phyloP scores from a whole-genome alignment of 1,140 invertebrate genomes.

The Lamellibrachia luymesi region DNA sequence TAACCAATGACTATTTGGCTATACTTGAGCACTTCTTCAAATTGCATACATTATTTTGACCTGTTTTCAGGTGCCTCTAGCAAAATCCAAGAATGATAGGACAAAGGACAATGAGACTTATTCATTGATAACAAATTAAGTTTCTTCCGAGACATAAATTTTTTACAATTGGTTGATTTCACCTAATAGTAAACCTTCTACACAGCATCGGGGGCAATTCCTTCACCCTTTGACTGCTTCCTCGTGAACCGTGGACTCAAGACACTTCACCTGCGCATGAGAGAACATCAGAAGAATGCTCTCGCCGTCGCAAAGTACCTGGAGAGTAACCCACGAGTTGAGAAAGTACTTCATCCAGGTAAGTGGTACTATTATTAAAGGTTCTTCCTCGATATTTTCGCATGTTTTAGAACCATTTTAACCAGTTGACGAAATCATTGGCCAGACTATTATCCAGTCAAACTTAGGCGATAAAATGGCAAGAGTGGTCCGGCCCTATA shows the following conservation, averaged over 20 bases:
- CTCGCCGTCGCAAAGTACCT: constrained; percentile 77
- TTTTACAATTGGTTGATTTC: constrained; percentile 46
- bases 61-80: no score
- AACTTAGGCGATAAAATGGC: no score
- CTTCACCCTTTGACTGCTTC: constrained; percentile 95
- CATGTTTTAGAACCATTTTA: no score
- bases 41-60: no score
- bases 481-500: no score
- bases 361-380: background rate
- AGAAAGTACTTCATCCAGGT: constrained; percentile 80
- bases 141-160: background rate
- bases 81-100: no score
- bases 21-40: no score
- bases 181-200: constrained; percentile 62
- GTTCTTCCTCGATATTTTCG: constrained; percentile 51
- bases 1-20: no score
- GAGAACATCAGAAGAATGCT: constrained; percentile 78
- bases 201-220: constrained; percentile 80
- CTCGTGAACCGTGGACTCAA: constrained; percentile 92
- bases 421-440: no score
- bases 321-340: constrained; percentile 74
- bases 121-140: background rate
- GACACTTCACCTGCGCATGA: constrained; percentile 89
- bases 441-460: no score
- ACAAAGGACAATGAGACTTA: no score